phyloP scores from a whole-genome alignment of 2,797 vertebrate genomes.

The Sebastes itinus region DNA sequence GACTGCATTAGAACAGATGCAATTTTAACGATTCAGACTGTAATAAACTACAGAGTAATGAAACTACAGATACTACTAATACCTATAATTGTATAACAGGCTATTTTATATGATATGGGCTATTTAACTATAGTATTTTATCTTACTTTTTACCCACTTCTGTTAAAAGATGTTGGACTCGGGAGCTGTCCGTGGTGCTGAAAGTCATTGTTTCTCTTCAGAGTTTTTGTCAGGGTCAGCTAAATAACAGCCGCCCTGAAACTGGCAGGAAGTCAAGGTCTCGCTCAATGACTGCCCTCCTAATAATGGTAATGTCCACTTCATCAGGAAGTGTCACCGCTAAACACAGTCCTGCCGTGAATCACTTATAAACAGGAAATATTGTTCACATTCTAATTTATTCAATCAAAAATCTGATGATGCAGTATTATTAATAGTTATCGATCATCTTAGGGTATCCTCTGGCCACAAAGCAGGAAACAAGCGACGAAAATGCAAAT shows the following conservation, averaged over 20 bases:
- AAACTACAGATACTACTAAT: neutral
- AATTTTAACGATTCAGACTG: neutral
- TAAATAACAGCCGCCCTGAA: neutral
- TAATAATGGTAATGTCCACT: slow-evolving; percentile 25
- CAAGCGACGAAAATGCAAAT: too few species aligned
- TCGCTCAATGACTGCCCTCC: neutral
- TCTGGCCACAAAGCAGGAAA: neutral
- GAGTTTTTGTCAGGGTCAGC: neutral
- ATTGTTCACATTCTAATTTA: neutral
- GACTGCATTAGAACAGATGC: neutral
- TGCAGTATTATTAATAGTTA: neutral
- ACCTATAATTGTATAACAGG: neutral
- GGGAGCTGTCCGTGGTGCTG: slow-evolving; percentile 46
- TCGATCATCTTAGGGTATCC: neutral
- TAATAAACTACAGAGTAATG: neutral
- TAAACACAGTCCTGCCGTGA: neutral
- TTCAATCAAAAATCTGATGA: neutral
- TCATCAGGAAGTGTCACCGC: slow-evolving; percentile 9
- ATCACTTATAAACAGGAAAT: neutral
- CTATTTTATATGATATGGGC: neutral
- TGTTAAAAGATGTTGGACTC: neutral
- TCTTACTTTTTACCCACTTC: neutral
- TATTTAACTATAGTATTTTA: neutral
- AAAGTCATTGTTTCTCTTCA: slow-evolving; percentile 6
- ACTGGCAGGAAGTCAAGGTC: slow-evolving; percentile 14